Percentiles rank a stretch among this genome's conserved stretches.
Evolutionary conservation across 2,113 vertebrate genomes (phyloP).

Genomic region (Bolborhynchus lineola): DNA sequence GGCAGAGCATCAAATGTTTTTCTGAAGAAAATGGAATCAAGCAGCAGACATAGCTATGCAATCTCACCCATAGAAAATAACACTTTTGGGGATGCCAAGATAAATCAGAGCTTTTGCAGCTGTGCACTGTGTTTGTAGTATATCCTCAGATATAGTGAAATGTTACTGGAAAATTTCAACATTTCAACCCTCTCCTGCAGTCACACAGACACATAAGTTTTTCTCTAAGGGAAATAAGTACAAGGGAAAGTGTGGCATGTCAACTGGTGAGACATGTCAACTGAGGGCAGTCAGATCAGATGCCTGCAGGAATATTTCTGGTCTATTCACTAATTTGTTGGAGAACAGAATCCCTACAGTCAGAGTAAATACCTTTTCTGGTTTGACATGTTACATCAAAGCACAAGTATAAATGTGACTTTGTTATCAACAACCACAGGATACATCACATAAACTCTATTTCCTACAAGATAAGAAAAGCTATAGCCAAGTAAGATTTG

Average conservation of each 20-base stretch:
- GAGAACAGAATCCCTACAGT: not conserved
- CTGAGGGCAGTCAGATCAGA: not conserved
- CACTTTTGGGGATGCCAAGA: not conserved
- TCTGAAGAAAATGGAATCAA: not conserved
- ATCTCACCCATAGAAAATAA: not conserved
- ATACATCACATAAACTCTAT: not conserved
- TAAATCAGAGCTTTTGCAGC: not conserved
- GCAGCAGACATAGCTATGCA: not conserved
- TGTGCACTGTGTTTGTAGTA: not conserved
- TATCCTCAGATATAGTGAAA: not conserved
- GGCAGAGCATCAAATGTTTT: not conserved
- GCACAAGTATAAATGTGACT: not conserved
- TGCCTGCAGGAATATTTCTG: not conserved
- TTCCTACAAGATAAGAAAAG: not conserved
- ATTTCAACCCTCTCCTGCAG: not conserved
- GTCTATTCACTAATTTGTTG: not conserved
- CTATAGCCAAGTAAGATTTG: not conserved
- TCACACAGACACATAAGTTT: not conserved
- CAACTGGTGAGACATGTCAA: not conserved
- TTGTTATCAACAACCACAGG: not conserved
- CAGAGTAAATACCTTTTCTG: not conserved
- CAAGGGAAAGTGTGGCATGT: not conserved
- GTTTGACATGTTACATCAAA: not conserved
- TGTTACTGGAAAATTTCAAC: not conserved
- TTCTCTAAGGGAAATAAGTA: not conserved